These are phyloP conservation scores for Hippopotamus amphibius DNA, from an alignment of 2,113 vertebrate species.

Conservation along the genomic window DNA sequence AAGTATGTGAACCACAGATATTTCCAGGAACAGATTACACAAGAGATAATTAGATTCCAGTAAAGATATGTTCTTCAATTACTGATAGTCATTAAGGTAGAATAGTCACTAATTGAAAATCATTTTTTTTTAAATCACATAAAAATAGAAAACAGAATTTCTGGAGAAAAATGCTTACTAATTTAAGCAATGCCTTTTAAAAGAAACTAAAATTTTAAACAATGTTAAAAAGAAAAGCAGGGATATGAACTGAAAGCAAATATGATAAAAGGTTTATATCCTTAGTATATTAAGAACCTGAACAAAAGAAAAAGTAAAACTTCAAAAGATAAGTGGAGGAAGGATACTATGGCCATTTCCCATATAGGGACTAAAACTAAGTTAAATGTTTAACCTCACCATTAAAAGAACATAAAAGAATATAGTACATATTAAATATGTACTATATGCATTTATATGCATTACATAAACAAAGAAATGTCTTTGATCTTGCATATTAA, in stretches of 20 bases:
- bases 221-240: slow-evolving; percentile 29
- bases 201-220: slow-evolving; percentile 24
- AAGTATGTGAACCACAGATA: background rate
- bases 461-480: background rate
- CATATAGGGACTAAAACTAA: background rate
- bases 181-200: background rate
- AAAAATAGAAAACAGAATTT: background rate
- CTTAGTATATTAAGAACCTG: background rate
- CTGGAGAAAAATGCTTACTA: slow-evolving; percentile 34
- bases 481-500: background rate
- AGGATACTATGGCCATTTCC: background rate
- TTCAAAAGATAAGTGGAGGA: background rate
- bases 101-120: background rate
- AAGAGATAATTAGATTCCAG: slow-evolving; percentile 7
- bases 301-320: slow-evolving; percentile 36
- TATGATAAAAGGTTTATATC: background rate
- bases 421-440: background rate
- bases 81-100: background rate
- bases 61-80: slow-evolving; percentile 18
- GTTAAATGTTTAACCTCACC: background rate
- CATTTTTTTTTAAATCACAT: background rate
- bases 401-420: slow-evolving; percentile 18
- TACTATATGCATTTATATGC: background rate
- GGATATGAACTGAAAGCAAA: slow-evolving; percentile 45
- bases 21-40: background rate